Evolutionary conservation across 2,888 invertebrate genomes (phyloP), one percentile per base, ranked within the genome.

Genomic region (Unio delphinus): DNA sequence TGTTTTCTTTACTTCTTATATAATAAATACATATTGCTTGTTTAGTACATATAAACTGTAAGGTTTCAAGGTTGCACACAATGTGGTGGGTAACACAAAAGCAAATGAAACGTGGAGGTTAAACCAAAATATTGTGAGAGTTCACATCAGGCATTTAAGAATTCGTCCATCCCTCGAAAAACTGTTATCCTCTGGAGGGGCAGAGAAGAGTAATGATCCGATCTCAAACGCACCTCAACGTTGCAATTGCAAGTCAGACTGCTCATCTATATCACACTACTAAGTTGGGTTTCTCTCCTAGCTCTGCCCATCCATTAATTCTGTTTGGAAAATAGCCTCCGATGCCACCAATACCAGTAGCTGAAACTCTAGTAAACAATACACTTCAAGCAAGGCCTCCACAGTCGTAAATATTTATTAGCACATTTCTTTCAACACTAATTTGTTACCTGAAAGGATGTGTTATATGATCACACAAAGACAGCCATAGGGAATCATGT

Each of bases 171-270:
- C 45, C 15, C 15, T 45, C 45, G 11, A 3, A 45, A 45, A 45
- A 3, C 45, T 3, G 11, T 45, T 11, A 11, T 45, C 15, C 3
- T 11, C 45, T 45, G 3, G 15, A 11, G 45, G 15, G 8, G 11
- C 45, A 45, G 45, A 45, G 45, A 15, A 3, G 45, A 45, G 45
- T 11, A 0, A 0, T 45, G 45, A 45, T 45, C 4, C 45, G 15
- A 45, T 45, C 69, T 65, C 60, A 71, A 74, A 78, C 74, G 75
- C 74, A 78, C 78, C 65, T 69, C 65, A 6, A 67, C 62, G 23
- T 76, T 57, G 34, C 77, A 78, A 60, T 71, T 75, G 67, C 77
- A 80, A 28, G 70, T 74, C 45, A 77, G 77, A 73, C 79, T 76
- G 23, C 69, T 77, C 79, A 70, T 74, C 77, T 58, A 63, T 60